Conservation (phyloP, 2,888 invertebrate species). For the Heteropelma amictum region DNA sequence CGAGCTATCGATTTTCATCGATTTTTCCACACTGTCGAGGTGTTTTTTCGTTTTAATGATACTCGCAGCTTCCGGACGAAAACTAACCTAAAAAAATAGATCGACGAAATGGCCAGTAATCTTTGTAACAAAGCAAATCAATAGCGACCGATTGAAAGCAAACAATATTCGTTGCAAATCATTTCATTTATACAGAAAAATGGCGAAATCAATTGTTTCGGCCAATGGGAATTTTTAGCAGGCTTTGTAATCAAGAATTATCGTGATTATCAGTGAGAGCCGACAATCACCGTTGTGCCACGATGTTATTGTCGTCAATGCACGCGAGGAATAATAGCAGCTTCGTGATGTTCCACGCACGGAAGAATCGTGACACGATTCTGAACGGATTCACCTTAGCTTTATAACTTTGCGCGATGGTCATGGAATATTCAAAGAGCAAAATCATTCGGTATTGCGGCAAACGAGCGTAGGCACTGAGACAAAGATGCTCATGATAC, state of each 20-base stretch:
- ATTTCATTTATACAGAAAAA: too few relatives aligned
- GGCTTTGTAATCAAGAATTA: too few relatives aligned
- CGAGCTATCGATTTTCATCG: neutral
- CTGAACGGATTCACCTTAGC: neutral
- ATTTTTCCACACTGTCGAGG: too few relatives aligned
- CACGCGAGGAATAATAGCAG: slow-evolving; percentile 12
- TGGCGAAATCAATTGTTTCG: neutral
- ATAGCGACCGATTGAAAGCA: too few relatives aligned
- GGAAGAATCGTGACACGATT: neutral
- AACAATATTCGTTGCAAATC: too few relatives aligned
- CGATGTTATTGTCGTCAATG: slow-evolving; percentile 9
- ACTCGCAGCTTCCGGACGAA: too few relatives aligned
- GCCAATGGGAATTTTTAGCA: too few relatives aligned
- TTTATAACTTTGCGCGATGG: slow-evolving; percentile 8
- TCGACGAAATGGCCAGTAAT: too few relatives aligned
- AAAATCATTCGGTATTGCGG: slow-evolving; percentile 8
- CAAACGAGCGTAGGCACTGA: slow-evolving; percentile 24
- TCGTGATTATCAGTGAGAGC: neutral
- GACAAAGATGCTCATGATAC: neutral
- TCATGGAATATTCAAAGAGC: slow-evolving; percentile 44
- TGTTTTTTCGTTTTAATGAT: too few relatives aligned
- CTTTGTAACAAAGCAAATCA: too few relatives aligned
- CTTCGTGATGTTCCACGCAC: slow-evolving; percentile 32
- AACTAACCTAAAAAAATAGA: too few relatives aligned
- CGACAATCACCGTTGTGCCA: neutral